These are phyloP conservation scores for Branchinecta sandiegonensis DNA, from an alignment of 2,888 invertebrate species.

Conservation along the genomic window DNA sequence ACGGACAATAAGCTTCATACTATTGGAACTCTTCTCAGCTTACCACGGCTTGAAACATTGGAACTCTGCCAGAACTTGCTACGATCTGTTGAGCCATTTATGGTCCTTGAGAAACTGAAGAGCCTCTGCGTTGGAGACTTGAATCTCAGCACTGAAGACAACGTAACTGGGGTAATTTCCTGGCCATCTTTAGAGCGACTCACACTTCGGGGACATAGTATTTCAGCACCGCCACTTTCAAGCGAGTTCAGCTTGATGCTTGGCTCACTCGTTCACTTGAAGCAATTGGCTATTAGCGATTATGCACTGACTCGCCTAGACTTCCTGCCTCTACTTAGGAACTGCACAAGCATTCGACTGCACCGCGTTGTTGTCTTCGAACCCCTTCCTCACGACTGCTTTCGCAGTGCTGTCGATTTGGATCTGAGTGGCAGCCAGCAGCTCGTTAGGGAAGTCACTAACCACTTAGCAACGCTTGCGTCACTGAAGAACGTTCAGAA, in stretches of 20 bases:
- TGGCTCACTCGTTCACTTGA: background rate
- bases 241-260: background rate
- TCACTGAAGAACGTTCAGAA: background rate
- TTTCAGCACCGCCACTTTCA: no score
- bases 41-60: background rate
- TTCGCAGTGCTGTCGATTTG: background rate
- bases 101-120: background rate
- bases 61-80: background rate
- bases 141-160: background rate
- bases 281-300: background rate
- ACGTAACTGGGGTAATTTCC: background rate
- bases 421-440: slow-evolving; percentile 8
- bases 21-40: background rate
- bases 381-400: background rate
- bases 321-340: background rate
- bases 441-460: background rate
- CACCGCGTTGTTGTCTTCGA: background rate
- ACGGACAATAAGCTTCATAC: background rate
- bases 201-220: background rate
- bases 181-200: background rate
- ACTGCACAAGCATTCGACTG: background rate
- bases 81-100: background rate
- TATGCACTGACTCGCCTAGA: background rate
- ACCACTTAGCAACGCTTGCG: background rate
- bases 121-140: background rate